Conservation (phyloP, 2,797 vertebrate genomes). For the Acropternis orthonyx region DNA sequence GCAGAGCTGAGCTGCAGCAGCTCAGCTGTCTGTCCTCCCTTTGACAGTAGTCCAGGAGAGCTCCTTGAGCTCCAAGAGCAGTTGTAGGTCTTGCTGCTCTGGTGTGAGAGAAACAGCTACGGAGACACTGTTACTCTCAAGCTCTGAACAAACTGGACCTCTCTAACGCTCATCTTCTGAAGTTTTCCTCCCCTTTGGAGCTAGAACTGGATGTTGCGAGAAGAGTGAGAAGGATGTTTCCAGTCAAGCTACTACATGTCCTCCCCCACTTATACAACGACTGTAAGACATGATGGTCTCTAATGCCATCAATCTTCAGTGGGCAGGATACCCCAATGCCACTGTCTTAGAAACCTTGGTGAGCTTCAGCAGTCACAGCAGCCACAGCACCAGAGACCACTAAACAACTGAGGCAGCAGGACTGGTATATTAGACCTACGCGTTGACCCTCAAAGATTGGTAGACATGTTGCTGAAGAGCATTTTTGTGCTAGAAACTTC, state of each 20-base stretch:
- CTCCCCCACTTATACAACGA: neutral
- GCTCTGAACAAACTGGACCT: neutral
- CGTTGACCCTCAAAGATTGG: accelerated
- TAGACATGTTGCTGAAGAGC: neutral
- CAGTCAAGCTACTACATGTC: neutral
- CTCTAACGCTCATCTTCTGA: neutral
- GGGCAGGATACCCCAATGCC: neutral
- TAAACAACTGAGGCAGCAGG: neutral
- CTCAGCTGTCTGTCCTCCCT: neutral
- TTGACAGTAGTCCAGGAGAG: accelerated
- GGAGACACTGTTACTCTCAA: accelerated
- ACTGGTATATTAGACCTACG: neutral
- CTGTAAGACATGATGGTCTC: neutral
- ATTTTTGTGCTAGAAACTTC: neutral
- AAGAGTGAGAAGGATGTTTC: neutral
- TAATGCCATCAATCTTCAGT: neutral
- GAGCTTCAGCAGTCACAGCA: neutral
- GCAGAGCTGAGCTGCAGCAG: neutral
- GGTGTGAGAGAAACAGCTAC: neutral
- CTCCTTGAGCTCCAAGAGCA: neutral
- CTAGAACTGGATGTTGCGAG: neutral
- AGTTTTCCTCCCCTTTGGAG: neutral
- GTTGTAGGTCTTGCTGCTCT: neutral
- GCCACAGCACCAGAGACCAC: neutral
- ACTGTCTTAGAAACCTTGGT: neutral